A percentile compares a stretch with the other conserved stretches of the same genome.
These are phyloP conservation scores for Orthosia incerta DNA, from an alignment of 2,888 invertebrate species.

Conservation along the genomic window DNA sequence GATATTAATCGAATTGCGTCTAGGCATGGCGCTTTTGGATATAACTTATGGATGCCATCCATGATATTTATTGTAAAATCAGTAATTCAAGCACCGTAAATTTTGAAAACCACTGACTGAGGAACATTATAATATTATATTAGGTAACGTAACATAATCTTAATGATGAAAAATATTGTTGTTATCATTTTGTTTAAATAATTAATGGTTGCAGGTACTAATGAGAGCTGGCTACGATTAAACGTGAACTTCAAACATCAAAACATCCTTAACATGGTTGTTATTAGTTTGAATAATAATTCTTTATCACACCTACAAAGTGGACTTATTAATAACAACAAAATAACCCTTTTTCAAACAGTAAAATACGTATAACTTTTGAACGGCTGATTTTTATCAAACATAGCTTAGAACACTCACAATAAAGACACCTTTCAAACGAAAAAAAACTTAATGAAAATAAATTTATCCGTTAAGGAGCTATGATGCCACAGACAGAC, in stretches of 20 bases:
- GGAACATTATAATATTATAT: not conserved
- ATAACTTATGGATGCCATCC: not conserved
- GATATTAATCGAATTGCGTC: too few relatives aligned
- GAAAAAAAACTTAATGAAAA: too few relatives aligned
- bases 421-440: too few relatives aligned
- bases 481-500: too few relatives aligned
- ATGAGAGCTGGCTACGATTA: not conserved
- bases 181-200: not conserved
- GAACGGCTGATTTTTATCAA: too few relatives aligned
- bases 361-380: too few relatives aligned
- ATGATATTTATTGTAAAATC: not conserved
- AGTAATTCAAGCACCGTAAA: not conserved
- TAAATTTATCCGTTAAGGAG: too few relatives aligned
- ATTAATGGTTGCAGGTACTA: not conserved
- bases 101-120: slow-evolving; percentile 16
- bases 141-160: not conserved
- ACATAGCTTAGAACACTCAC: too few relatives aligned
- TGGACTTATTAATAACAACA: not conserved
- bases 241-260: not conserved
- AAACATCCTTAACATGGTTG: slow-evolving; percentile 25
- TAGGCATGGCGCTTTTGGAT: too few relatives aligned
- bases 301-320: not conserved
- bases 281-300: slow-evolving; percentile 12
- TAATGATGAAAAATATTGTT: not conserved
- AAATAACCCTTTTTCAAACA: too few relatives aligned